A percentile compares a stretch with the other conserved stretches of the same genome.
Evolutionary conservation across 2,888 invertebrate species (phyloP).

Genomic region (Capitulum mitella): DNA sequence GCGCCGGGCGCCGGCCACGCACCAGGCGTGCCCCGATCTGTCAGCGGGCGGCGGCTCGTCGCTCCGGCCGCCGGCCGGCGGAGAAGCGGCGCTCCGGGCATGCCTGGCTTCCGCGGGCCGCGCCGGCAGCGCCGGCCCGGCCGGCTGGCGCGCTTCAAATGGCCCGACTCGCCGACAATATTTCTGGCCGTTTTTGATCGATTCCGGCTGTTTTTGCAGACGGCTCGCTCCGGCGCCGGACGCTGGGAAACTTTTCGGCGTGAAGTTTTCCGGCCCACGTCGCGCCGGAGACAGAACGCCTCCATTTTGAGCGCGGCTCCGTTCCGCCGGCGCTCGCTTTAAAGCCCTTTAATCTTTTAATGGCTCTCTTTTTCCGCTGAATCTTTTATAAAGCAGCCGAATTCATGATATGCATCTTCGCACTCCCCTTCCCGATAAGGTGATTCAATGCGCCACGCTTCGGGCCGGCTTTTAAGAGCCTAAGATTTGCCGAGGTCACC

Average conservation of each 20-base stretch:
- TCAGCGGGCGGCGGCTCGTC: background rate
- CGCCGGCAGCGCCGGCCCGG: no score
- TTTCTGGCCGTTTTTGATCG: background rate
- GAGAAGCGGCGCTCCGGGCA: background rate
- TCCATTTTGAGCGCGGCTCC: background rate
- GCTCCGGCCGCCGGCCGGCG: background rate
- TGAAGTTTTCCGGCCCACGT: background rate
- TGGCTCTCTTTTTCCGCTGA: background rate
- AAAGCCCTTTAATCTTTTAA: conserved; percentile 15
- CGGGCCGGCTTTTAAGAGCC: background rate
- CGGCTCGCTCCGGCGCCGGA: background rate
- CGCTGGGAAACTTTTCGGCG: background rate
- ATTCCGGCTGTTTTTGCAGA: background rate
- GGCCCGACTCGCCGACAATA: background rate
- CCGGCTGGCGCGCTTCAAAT: background rate
- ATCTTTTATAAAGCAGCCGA: background rate
- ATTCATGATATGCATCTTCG: background rate
- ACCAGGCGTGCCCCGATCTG: background rate
- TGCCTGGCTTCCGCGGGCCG: no score
- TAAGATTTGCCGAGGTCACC: background rate
- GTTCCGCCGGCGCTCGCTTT: background rate
- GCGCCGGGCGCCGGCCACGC: background rate
- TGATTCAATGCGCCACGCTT: background rate
- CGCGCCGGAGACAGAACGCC: background rate
- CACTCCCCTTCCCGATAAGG: background rate